Percentiles rank a stretch among this genome's conserved stretches.
Conservation (phyloP, 2,888 invertebrate species). For the Oithona nana region DNA sequence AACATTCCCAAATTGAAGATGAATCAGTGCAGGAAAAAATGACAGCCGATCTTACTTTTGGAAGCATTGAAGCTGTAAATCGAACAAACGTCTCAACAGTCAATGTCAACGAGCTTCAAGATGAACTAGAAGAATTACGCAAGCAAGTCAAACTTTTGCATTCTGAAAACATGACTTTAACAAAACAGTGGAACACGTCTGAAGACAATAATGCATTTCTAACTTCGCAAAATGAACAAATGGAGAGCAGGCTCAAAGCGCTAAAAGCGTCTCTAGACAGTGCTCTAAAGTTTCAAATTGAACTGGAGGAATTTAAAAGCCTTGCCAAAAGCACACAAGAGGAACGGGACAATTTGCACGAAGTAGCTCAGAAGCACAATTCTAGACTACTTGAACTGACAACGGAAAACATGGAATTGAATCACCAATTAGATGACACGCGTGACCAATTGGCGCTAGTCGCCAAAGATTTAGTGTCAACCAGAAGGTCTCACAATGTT, state of each 20-base stretch:
- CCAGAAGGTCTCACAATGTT: not conserved
- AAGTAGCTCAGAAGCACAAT: not conserved
- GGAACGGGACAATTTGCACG: not conserved
- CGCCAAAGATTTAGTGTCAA: not conserved
- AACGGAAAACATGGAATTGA: not conserved
- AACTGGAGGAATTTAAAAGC: not conserved
- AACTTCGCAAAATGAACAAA: not conserved
- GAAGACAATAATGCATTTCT: not conserved
- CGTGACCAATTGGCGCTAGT: not conserved
- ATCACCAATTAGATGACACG: not conserved
- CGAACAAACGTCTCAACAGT: not conserved
- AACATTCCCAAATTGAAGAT: too few species aligned
- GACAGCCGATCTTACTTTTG: not conserved
- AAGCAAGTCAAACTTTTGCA: not conserved
- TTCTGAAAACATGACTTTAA: not conserved
- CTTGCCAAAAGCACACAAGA: not conserved
- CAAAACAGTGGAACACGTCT: not conserved
- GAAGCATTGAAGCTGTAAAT: not conserved
- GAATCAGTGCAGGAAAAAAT: not conserved
- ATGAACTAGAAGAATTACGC: not conserved
- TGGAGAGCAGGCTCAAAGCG: not conserved
- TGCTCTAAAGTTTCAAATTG: not conserved
- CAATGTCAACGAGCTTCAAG: not conserved
- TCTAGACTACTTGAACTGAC: not conserved
- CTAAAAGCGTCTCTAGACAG: not conserved